Base-by-base conservation (phyloP, 35 echinoderm and acorn worm species). In the Chiridota heheva region DNA sequence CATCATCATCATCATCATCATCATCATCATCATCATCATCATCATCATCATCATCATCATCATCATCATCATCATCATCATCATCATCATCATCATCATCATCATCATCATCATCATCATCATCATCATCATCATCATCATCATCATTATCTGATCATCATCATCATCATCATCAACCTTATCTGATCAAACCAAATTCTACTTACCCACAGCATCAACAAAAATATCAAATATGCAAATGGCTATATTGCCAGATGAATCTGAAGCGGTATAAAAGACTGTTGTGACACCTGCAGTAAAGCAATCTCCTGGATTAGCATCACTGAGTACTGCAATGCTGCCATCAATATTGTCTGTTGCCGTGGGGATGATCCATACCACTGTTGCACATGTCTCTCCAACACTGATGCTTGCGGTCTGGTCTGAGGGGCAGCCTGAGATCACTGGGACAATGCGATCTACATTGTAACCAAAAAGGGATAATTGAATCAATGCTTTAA, bases 311-410 rank as follows among this genome's bases (percentile, higher is more conserved):
- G 91, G 84, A 18, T 36, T 28, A 45, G 82, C 57, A 44, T 20
- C 84, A 15, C 45, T 34, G 1, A 72, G 39, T 35, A 16, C 34
- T 0, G 58, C 35, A 34, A 36, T 34, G 16, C 44, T 64, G 16
- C 30, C 58, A 25, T 82, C 86, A n/a, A 82, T 85, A 36, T 85
- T 85, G 60, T 96, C 91, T 0, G 81, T 86, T n/a, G 91, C 91
- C 33, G 63, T 42, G 27, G 86, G 86, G 48, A 25, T 40, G 5
- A 29, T 60, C 91, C 91, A 96, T 15, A 61, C 55, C 46, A 56
- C 49, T 77, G 46, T 15, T 8, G 20, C 47, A 36, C 48, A 77
- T 16, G 47, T 58, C 18, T 58, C 5, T 37, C 73, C 73, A 3
- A 77, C 36, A 58, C 60, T 55, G 40, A 77, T 32, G 4, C 3